Conservation (phyloP, 2,113 vertebrate species). For the Brachypteracias leptosomus region DNA sequence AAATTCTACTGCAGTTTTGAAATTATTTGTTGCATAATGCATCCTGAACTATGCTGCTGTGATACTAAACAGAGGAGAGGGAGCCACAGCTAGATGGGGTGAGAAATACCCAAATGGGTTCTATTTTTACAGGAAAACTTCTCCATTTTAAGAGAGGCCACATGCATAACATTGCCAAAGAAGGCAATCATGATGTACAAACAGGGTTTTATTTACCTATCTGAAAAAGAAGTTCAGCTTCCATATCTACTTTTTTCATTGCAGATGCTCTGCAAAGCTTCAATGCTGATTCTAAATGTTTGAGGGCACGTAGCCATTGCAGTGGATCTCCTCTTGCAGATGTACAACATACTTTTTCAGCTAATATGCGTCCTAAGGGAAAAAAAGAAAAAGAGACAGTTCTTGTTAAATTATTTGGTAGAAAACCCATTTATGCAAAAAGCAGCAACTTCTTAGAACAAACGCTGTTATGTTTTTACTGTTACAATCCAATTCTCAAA, state of each 20-base stretch:
- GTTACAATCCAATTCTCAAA: not conserved
- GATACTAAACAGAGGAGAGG: not conserved
- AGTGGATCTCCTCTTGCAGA: conserved; percentile 6
- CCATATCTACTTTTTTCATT: conserved; percentile 70
- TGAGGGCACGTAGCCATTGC: conserved; percentile 57
- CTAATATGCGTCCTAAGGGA: conserved; percentile 70
- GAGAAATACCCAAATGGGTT: not conserved
- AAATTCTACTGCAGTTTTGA: not conserved
- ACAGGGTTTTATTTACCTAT: conserved; percentile 70
- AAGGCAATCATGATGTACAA: not conserved
- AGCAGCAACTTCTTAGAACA: not conserved
- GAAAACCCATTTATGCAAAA: not conserved
- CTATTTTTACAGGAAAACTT: not conserved
- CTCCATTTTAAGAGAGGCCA: not conserved
- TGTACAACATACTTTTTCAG: conserved; percentile 45
- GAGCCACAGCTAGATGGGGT: not conserved
- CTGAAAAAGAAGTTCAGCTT: conserved; percentile 82
- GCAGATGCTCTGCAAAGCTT: conserved; percentile 69
- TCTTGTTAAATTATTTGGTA: not conserved
- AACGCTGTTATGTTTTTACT: not conserved
- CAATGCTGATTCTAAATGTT: conserved; percentile 72
- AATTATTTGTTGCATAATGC: not conserved
- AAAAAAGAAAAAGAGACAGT: not conserved
- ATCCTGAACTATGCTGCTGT: not conserved
- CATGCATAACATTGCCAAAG: not conserved